These are phyloP conservation scores for Psammodynastes pulverulentus DNA, from an alignment of 2,113 vertebrate genomes.

Conservation along the genomic window DNA sequence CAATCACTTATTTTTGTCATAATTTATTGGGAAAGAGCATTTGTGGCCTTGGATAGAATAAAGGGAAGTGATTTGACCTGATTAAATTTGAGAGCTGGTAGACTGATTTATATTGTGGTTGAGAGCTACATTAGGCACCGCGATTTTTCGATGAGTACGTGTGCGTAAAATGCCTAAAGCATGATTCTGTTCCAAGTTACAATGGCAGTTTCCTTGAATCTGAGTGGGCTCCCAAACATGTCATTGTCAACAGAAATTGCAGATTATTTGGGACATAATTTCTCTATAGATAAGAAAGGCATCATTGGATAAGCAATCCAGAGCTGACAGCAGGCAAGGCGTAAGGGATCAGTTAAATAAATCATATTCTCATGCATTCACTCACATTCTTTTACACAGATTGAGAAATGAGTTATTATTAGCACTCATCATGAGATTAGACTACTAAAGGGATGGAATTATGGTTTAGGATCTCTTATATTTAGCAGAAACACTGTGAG, in stretches of 20 bases:
- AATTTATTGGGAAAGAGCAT: conserved; percentile 8
- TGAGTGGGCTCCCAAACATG: background rate
- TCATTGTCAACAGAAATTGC: background rate
- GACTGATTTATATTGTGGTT: conserved; percentile 32
- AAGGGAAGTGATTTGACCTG: conserved; percentile 43
- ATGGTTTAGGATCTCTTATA: background rate
- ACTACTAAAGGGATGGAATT: background rate
- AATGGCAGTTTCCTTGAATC: conserved; percentile 16
- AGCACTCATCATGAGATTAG: conserved; percentile 5
- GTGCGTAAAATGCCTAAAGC: conserved; percentile 9
- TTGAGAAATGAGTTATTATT: background rate
- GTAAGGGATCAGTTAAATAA: background rate
- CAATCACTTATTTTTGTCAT: conserved; percentile 13
- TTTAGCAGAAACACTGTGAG: background rate
- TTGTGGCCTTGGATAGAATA: conserved; percentile 18
- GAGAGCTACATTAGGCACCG: conserved; percentile 33
- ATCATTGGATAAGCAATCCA: background rate
- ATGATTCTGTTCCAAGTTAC: conserved; percentile 33
- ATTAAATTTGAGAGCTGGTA: conserved; percentile 54
- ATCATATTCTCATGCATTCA: conserved; percentile 1
- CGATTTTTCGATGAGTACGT: conserved; percentile 25
- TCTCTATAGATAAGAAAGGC: conserved; percentile 10
- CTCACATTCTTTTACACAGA: background rate
- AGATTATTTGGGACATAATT: conserved; percentile 7
- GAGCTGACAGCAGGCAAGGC: background rate